A percentile compares a stretch with the other conserved stretches of the same genome.
These are phyloP conservation scores for Ciconia stormi DNA, from an alignment of 2,113 vertebrate species.

Conservation along the genomic window DNA sequence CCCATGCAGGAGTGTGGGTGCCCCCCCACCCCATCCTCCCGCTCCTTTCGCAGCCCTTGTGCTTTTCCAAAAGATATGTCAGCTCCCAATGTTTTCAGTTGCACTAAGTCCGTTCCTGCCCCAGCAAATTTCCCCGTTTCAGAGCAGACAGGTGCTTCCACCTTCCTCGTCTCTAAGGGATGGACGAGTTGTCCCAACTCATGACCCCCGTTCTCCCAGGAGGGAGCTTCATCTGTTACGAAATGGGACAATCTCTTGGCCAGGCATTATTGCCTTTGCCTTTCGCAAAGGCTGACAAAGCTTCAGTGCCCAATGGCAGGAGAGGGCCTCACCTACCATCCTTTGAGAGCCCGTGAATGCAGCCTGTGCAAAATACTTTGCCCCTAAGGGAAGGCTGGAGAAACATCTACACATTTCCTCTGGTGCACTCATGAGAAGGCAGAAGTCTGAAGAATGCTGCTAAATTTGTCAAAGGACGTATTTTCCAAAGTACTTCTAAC, in stretches of 20 bases:
- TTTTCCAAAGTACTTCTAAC: not conserved
- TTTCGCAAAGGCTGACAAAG: not conserved
- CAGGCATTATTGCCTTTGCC: not conserved
- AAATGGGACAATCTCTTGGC: not conserved
- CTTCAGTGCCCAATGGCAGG: not conserved
- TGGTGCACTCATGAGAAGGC: not conserved
- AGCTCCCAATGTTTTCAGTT: not conserved
- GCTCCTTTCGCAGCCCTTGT: not conserved
- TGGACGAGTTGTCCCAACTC: not conserved
- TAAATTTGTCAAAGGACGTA: not conserved
- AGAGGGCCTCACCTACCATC: not conserved
- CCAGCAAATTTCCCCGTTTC: not conserved
- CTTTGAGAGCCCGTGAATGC: not conserved
- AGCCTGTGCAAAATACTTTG: not conserved
- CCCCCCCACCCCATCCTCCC: not conserved
- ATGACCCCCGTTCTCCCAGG: not conserved
- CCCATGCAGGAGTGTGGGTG: accelerated
- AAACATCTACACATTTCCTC: not conserved
- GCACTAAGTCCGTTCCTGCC: not conserved
- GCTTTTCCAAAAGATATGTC: not conserved
- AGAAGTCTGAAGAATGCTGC: not conserved
- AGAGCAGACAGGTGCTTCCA: not conserved
- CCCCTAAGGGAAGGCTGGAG: not conserved
- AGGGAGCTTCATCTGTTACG: not conserved
- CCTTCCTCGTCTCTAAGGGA: not conserved